Percentiles rank a stretch among this genome's conserved stretches.
Conservation (phyloP, 2,113 vertebrate genomes). For the Erythrolamprus reginae region DNA sequence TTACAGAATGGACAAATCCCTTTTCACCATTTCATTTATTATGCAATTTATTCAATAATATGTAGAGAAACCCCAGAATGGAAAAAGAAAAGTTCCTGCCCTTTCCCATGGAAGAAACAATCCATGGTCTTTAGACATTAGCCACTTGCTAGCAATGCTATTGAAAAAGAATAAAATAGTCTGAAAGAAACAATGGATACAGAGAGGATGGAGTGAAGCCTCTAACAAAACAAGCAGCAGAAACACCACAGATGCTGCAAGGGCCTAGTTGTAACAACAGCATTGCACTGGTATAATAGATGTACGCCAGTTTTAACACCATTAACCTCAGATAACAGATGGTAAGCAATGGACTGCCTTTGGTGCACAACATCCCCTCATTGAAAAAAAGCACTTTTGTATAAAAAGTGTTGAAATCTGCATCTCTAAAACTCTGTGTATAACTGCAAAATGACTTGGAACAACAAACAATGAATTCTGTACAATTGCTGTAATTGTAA, state of each 20-base stretch:
- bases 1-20: background rate
- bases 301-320: background rate
- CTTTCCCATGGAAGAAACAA: constrained; percentile 39
- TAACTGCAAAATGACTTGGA: background rate
- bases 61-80: constrained; percentile 13
- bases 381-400: background rate
- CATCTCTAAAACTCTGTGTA: background rate
- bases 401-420: background rate
- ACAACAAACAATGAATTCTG: background rate
- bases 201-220: background rate
- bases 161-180: constrained; percentile 32
- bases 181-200: constrained; percentile 40
- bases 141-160: constrained; percentile 24
- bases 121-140: background rate
- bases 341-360: background rate
- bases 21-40: background rate
- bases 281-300: constrained; percentile 7
- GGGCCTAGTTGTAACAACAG: constrained; percentile 13
- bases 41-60: background rate
- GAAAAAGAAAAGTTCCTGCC: background rate
- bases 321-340: background rate
- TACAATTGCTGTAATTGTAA: background rate
- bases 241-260: background rate
- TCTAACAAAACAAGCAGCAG: constrained; percentile 11
- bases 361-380: background rate